Evolutionary conservation across 2,113 vertebrate species (phyloP).

Genomic region (Scomber japonicus): DNA sequence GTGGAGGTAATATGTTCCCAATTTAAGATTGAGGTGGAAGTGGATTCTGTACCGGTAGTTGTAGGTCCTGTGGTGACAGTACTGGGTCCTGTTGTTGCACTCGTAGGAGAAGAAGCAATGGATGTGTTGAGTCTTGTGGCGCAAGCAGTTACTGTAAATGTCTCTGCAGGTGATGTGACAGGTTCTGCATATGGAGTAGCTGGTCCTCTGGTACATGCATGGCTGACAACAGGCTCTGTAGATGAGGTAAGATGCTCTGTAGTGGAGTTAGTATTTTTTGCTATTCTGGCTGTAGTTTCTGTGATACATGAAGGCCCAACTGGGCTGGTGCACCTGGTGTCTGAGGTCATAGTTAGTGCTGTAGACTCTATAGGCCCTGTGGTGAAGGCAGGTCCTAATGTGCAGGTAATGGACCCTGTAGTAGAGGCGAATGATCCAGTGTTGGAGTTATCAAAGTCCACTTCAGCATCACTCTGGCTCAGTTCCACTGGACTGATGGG

Average conservation of each 20-base stretch:
- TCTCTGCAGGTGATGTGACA: slow-evolving; percentile 19
- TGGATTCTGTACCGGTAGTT: slow-evolving; percentile 16
- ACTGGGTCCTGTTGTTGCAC: slow-evolving; percentile 25
- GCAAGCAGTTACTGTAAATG: slow-evolving; percentile 27
- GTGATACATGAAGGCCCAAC: slow-evolving; percentile 10
- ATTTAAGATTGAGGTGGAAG: slow-evolving; percentile 34
- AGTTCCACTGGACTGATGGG: slow-evolving; percentile 39
- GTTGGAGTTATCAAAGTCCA: slow-evolving; percentile 26
- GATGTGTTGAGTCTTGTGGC: slow-evolving; percentile 19
- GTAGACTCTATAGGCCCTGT: slow-evolving; percentile 6
- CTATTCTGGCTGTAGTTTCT: slow-evolving; percentile 25
- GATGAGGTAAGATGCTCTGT: slow-evolving; percentile 59
- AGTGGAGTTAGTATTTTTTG: slow-evolving; percentile 33
- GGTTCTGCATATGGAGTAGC: slow-evolving; percentile 14
- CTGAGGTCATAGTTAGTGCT: slow-evolving; percentile 39
- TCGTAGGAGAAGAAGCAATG: slow-evolving; percentile 4
- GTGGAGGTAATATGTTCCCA: slow-evolving; percentile 45
- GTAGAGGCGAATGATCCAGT: slow-evolving; percentile 33
- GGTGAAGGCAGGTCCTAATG: slow-evolving; percentile 22
- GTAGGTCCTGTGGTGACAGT: slow-evolving; percentile 17
- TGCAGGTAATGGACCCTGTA: slow-evolving; percentile 16
- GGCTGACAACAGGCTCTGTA: slow-evolving; percentile 19
- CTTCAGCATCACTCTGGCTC: slow-evolving; percentile 29
- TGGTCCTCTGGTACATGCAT: not conserved
- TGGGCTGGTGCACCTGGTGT: not conserved